These are phyloP conservation scores for Puma concolor DNA, from an alignment of 2,113 vertebrate genomes.

Conservation along the genomic window DNA sequence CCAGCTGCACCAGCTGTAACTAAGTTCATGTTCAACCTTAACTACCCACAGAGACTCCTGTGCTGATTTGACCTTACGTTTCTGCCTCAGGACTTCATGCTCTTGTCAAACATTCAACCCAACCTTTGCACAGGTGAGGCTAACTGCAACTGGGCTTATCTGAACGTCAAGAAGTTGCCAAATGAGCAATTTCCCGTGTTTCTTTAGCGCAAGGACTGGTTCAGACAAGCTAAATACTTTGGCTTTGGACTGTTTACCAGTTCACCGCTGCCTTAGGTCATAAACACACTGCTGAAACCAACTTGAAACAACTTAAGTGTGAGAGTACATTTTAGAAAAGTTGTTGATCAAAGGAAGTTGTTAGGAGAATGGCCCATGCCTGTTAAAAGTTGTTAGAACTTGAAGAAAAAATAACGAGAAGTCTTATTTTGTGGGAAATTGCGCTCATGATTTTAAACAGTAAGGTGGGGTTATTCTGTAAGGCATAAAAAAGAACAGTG, in stretches of 20 bases:
- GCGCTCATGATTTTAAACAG: neutral
- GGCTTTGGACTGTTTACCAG: conserved; percentile 56
- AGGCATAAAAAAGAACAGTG: conserved; percentile 1
- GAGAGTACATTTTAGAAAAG: conserved; percentile 58
- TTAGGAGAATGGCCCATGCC: conserved; percentile 11
- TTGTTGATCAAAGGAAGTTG: conserved; percentile 70
- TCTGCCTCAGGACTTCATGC: neutral
- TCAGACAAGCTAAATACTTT: conserved; percentile 73
- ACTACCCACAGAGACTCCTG: neutral
- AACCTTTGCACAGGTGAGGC: conserved; percentile 35
- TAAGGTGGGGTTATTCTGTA: conserved; percentile 18
- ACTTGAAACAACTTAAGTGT: conserved; percentile 66
- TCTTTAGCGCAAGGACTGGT: conserved; percentile 61
- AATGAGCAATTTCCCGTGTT: conserved; percentile 48
- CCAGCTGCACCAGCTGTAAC: neutral
- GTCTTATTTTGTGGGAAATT: conserved; percentile 62
- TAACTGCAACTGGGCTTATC: conserved; percentile 44
- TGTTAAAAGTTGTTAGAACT: conserved; percentile 72
- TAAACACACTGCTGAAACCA: conserved; percentile 64
- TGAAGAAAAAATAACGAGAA: conserved; percentile 64
- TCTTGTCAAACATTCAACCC: neutral
- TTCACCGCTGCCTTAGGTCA: conserved; percentile 72
- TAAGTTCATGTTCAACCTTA: neutral
- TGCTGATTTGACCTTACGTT: neutral
- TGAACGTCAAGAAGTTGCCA: conserved; percentile 54